Percentiles rank a stretch among this genome's conserved stretches.
Conservation (phyloP, 2,888 invertebrate species). For the Onchidella celtica region DNA sequence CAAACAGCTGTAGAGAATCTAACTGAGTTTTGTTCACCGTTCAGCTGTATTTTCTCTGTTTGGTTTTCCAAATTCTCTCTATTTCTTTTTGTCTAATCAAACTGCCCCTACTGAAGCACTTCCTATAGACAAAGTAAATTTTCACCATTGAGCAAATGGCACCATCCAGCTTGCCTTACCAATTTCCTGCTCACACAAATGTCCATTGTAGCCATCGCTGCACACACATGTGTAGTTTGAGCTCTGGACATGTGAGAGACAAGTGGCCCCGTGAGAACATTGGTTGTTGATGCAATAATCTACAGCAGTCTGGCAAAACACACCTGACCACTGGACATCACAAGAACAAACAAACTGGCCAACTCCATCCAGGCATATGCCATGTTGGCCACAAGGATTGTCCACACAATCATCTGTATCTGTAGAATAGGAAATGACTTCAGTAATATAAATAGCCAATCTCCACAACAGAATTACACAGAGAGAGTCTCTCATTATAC, state of each 20-base stretch:
- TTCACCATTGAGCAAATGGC: background rate
- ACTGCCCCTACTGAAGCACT: too few relatives aligned
- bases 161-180: background rate
- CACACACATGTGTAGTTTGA: slow-evolving; percentile 4
- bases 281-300: background rate
- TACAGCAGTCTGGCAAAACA: slow-evolving; percentile 13
- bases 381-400: slow-evolving; percentile 18
- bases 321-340: background rate
- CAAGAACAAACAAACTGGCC: slow-evolving; percentile 12
- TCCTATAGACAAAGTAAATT: background rate
- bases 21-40: too few relatives aligned
- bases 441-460: too few relatives aligned
- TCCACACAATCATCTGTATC: background rate
- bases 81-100: too few relatives aligned
- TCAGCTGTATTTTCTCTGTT: too few relatives aligned
- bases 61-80: too few relatives aligned
- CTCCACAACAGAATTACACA: too few relatives aligned
- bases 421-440: too few relatives aligned
- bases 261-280: slow-evolving; percentile 14
- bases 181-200: background rate
- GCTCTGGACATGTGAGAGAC: background rate
- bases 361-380: slow-evolving; percentile 15
- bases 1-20: too few relatives aligned
- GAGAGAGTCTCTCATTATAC: too few relatives aligned
- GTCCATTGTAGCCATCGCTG: background rate